Evolutionary conservation across 2,888 invertebrate genomes (phyloP).

Genomic region (Melieria crassipennis): DNA sequence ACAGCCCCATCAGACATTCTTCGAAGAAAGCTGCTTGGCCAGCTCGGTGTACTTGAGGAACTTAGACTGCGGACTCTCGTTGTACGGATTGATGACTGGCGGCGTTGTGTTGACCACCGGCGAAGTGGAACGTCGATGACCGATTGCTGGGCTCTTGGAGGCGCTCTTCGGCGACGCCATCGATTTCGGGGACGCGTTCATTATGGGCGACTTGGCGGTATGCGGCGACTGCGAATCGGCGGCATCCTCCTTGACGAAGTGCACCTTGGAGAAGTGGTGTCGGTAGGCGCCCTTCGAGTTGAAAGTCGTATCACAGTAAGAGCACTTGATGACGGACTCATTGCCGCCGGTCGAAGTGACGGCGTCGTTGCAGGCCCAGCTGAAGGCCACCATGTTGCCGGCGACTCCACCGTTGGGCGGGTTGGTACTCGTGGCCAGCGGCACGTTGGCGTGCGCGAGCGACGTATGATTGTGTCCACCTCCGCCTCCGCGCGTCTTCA

Average conservation of each 20-base stretch:
- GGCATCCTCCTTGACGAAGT: conserved; percentile 92
- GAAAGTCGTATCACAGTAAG: conserved; percentile 94
- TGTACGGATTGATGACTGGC: conserved; percentile 70
- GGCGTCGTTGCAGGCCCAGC: conserved; percentile 94
- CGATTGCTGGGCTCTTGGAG: conserved; percentile 53
- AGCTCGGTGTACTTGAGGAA: conserved; percentile 98
- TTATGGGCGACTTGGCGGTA: conserved; percentile 40
- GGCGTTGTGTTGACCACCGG: conserved; percentile 46
- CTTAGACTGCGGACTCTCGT: conserved; percentile 95
- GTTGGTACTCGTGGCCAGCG: conserved; percentile 17
- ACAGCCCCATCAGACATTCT: conserved; percentile 80
- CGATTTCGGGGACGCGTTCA: conserved; percentile 52
- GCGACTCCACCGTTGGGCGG: conserved; percentile 63
- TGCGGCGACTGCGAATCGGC: conserved; percentile 72
- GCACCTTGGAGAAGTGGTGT: conserved; percentile 95
- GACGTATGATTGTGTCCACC: conserved; percentile 4
- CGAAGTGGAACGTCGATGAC: conserved; percentile 41
- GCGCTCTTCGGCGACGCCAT: conserved; percentile 52
- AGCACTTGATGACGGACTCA: conserved; percentile 92
- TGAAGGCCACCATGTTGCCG: conserved; percentile 87
- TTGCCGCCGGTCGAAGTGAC: conserved; percentile 76
- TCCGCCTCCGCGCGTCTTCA: conserved; percentile 55
- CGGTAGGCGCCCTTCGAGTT: conserved; percentile 97
- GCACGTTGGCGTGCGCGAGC: not conserved
- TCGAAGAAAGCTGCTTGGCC: conserved; percentile 97